Evolutionary conservation across 2,888 invertebrate species (phyloP), one percentile per base, ranked within the genome.

Genomic region (Eupithecia exiguata): DNA sequence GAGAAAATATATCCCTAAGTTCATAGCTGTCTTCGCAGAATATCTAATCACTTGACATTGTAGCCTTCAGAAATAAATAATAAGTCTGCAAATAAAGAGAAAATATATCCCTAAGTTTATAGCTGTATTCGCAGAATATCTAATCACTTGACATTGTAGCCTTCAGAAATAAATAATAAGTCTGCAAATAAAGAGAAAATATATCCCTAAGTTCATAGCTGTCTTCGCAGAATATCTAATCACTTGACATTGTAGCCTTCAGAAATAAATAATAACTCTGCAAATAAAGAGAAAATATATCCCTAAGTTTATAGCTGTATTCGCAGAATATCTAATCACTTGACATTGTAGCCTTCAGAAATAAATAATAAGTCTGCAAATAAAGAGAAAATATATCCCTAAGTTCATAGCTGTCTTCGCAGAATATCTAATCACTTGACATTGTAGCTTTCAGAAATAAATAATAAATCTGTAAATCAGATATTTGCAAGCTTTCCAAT

Each of bases 101-200:
- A 49, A 49, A n/a, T 49, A 46, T n/a, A 53, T 53, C 21, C 10
- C 12, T 21, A 21, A 4, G 4, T 53, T 21, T 21, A 10, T 53
- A 21, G 53, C 53, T 53, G 53, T 53, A 53, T 53, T 53, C 10
- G 53, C 53, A 53, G 21, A 53, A 53, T 21, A 53, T 21, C 53
- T 53, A 53, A 21, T 53, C 21, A 53, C 21, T 12, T 21, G 21
- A 53, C 10, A 21, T 53, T 18, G 53, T 21, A 21, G n/a, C 21
- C n/a, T 4, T 12, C 49, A 49, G n/a, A n/a, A n/a, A 49, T n/a
- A n/a, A 49, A 49, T 49, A 3, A 21, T 12, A 49, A 49, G n/a
- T 53, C n/a, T n/a, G n/a, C n/a, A n/a, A 21, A 53, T 49, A 49
- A 49, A n/a, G 49, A 49, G 49, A 49, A 49, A 49, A n/a, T 49